Base-by-base conservation (phyloP, 2,888 invertebrate species). In the Catocala nupta region DNA sequence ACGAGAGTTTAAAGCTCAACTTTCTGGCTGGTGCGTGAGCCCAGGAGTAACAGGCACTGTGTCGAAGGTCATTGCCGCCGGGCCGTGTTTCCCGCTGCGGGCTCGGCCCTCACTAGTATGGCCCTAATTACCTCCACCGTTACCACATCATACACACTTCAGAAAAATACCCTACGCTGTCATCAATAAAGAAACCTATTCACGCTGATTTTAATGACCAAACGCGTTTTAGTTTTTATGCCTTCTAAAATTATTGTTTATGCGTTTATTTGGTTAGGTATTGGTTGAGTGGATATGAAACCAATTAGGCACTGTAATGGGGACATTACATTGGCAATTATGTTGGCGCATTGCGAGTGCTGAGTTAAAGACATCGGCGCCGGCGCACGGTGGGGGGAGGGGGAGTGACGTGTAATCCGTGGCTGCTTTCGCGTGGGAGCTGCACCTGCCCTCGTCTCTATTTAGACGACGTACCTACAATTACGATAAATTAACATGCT, bases 361-460 rank as follows among this genome's bases (percentile, higher is more conserved):
- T 69, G 50, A 63, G 53, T 68, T 48, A 53, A 48, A 59, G 63
- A 63, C 25, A 44, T 25, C 67, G 60, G 65, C 70, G 75, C 62
- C 68, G 54, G 56, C 64, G 72, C 75, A 60, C 52, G 44, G 48
- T 43, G 65, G 50, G 63, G 56, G 62, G 36, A 39, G 52, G 61
- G 73, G 57, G 66, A 47, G 66, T 63, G 67, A 62, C 60, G 63
- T 71, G 75, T 80, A 79, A 80, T 80, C 78, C 71, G 73, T 73
- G 70, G 70, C 70, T 78, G 77, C 77, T 83, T 83, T 83, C 77
- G 81, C 85, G 84, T 85, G 84, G 83, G 83, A 85, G 82, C 79
- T 77, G 74, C 83, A 85, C 81, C 84, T 84, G 85, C 78, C 78
- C 73, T 66, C 65, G 65, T 66, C 56, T 75, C 66, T 70, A 66